Evolutionary conservation across 2,797 vertebrate species (phyloP).

Genomic region (Mastacembelus armatus): DNA sequence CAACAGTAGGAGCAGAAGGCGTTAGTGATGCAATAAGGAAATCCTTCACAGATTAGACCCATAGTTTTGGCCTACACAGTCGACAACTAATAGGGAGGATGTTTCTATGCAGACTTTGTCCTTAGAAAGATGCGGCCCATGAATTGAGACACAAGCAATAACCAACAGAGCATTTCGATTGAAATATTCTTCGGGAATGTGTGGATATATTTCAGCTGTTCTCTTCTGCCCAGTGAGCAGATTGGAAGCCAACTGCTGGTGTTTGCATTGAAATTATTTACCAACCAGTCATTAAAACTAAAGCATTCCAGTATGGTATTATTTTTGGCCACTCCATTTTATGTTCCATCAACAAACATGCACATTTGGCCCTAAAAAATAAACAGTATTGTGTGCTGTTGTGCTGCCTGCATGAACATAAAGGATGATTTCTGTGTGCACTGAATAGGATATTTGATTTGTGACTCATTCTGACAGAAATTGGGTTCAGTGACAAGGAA

Average conservation of each 20-base stretch:
- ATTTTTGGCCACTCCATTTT: constrained; percentile 12
- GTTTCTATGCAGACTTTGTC: no score
- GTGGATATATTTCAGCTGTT: neutral
- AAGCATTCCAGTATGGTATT: constrained; percentile 8
- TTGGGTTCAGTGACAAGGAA: constrained; percentile 6
- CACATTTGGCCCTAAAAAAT: constrained; percentile 25
- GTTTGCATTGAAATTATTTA: constrained; percentile 51
- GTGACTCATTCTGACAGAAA: neutral
- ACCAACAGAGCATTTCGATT: neutral
- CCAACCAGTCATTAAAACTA: constrained; percentile 18
- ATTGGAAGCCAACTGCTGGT: constrained; percentile 40
- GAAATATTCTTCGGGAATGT: neutral
- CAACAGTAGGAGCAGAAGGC: no score
- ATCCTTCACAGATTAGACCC: no score
- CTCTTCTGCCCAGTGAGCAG: constrained; percentile 22
- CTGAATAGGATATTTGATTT: neutral
- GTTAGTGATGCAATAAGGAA: no score
- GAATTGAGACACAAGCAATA: no score
- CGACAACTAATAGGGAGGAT: no score
- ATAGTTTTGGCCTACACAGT: no score
- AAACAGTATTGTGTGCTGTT: neutral
- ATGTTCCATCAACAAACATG: constrained; percentile 24
- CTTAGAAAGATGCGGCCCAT: no score
- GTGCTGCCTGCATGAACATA: neutral
- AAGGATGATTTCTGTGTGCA: neutral